phyloP scores from a whole-genome alignment of 1,140 invertebrate genomes.

The Caenorhabditis tropicalis region DNA sequence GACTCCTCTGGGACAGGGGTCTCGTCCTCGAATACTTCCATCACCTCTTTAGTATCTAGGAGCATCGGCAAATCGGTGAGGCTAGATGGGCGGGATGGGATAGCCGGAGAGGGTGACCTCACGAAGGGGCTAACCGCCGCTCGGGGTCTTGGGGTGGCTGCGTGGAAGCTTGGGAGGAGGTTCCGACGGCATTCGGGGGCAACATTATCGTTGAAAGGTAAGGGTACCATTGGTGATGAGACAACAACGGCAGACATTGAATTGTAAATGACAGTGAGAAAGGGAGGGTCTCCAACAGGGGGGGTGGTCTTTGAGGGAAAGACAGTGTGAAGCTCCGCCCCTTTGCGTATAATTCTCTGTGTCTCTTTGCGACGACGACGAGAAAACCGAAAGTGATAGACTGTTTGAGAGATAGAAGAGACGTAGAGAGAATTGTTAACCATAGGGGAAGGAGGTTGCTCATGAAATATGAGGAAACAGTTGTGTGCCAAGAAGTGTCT shows the following conservation, averaged over 20 bases:
- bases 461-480: background rate
- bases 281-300: background rate
- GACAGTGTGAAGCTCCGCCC: background rate
- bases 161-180: background rate
- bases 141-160: background rate
- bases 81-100: background rate
- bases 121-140: constrained; percentile 10
- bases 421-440: background rate
- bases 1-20: background rate
- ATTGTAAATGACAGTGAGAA: background rate
- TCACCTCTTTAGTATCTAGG: background rate
- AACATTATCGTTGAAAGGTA: constrained; percentile 13
- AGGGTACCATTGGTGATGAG: constrained; percentile 5
- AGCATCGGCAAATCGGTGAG: background rate
- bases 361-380: background rate
- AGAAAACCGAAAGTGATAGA: no score
- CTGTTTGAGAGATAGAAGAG: background rate
- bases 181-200: constrained; percentile 14
- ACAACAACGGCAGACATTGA: background rate
- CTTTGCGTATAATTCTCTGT: background rate
- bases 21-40: background rate
- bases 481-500: background rate
- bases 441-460: background rate
- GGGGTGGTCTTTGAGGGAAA: background rate
- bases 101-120: background rate